Evolutionary conservation across 2,113 vertebrate genomes (phyloP), one percentile per base, ranked within the genome.

Genomic region (Ctenomys sociabilis): DNA sequence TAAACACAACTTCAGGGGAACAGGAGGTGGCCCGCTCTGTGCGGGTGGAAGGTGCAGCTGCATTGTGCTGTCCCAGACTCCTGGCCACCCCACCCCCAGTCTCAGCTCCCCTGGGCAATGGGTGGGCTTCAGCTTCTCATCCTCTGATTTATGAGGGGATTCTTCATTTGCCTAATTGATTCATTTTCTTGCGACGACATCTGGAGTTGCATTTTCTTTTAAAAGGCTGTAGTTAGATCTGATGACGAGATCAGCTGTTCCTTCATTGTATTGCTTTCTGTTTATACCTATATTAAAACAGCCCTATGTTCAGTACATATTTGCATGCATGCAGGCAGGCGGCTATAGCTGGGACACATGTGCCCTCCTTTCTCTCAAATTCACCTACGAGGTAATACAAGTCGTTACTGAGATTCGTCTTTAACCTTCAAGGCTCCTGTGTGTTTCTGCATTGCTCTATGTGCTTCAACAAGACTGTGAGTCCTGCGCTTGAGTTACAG

Each of bases 131-230:
- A 81, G 92, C 64, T 96, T 96, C 89, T 82, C 96, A 37, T 85
- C 28, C 40, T 94, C 94, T 95, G 90, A 98, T 98, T 98, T 97
- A 98, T 96, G 95, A 97, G 95, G 88, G 94, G 93, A 97, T 97
- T 97, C 91, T 95, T 98, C 95, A 98, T 98, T 98, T 98, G 95
- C 97, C 97, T 98, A 98, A 98, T 98, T 98, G 98, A 98, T 98
- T 98, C 98, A 96, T 98, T 98, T 97, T 97, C 97, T 98, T 98
- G 97, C 98, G 96, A 97, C 83, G 94, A 98, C 98, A 98, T 98
- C 98, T 98, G 98, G 98, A 98, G 97, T 85, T 96, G 75, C 97
- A 97, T 96, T 98, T 98, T 96, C 96, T 97, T 95, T 98, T 98
- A 97, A 98, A 98, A 98, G 85, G 93, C 94, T 93, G 93, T 96